Evolutionary conservation across 2,888 invertebrate genomes (phyloP).

Genomic region (Drosophila koepferae): DNA sequence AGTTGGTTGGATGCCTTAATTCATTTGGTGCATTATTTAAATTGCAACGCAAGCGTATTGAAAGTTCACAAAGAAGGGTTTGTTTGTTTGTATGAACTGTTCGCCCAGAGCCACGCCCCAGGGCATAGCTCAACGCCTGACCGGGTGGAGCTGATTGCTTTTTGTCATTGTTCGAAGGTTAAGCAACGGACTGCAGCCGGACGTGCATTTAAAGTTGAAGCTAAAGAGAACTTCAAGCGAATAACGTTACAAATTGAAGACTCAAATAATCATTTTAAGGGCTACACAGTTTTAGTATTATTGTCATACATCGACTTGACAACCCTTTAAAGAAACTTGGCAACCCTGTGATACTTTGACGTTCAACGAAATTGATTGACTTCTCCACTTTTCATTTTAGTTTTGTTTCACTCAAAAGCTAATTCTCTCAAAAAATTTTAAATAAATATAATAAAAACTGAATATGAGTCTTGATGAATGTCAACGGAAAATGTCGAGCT

Average conservation of each 20-base stretch:
- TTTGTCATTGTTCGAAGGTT: conserved; percentile 39
- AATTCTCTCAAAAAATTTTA: neutral
- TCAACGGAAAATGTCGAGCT: conserved; percentile 8
- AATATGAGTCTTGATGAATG: conserved; percentile 10
- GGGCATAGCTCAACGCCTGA: conserved; percentile 1
- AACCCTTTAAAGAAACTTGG: neutral
- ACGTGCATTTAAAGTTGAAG: neutral
- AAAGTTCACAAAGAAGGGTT: conserved; percentile 34
- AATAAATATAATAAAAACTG: conserved; percentile 16
- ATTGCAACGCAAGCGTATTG: conserved; percentile 58
- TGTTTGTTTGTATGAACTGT: conserved; percentile 32
- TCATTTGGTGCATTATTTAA: conserved; percentile 75
- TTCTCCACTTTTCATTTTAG: neutral
- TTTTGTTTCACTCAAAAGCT: neutral
- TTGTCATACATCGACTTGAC: neutral
- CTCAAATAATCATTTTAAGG: too few species aligned
- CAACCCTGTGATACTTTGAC: conserved; percentile 6
- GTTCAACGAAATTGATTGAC: neutral
- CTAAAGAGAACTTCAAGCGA: neutral
- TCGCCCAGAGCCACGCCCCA: neutral
- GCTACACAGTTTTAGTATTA: neutral
- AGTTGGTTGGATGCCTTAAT: conserved; percentile 52
- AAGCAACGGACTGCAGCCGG: conserved; percentile 8
- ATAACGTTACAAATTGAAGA: too few species aligned
- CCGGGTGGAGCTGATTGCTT: conserved; percentile 35